phyloP scores from a whole-genome alignment of 2,888 invertebrate species.

The Philaethria dido region DNA sequence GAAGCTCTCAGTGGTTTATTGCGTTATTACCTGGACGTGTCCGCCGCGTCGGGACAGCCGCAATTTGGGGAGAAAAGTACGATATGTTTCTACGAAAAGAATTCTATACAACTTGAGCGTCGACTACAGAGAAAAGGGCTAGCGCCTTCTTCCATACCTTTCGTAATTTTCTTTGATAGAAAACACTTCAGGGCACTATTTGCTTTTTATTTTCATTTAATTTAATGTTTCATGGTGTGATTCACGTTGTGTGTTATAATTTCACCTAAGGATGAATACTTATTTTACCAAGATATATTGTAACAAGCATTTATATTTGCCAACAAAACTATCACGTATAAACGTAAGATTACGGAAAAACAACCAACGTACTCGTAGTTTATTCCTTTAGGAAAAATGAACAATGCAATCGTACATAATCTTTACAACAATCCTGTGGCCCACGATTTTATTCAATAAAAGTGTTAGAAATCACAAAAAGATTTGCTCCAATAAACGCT shows the following conservation, averaged over 20 bases:
- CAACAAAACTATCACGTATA: background rate
- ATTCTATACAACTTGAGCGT: constrained; percentile 73
- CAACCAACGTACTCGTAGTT: background rate
- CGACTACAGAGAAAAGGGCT: constrained; percentile 67
- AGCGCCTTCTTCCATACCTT: constrained; percentile 61
- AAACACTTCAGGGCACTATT: constrained; percentile 69
- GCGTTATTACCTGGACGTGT: constrained; percentile 84
- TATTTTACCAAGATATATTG: background rate
- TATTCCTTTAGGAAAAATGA: constrained; percentile 42
- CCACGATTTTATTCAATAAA: constrained; percentile 70
- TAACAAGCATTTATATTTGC: background rate
- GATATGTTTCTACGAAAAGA: constrained; percentile 79
- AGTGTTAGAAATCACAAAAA: constrained; percentile 66
- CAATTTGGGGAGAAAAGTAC: constrained; percentile 80
- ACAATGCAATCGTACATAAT: constrained; percentile 56
- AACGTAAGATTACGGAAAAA: background rate
- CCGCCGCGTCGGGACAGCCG: constrained; percentile 78
- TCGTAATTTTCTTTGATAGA: constrained; percentile 80
- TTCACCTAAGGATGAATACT: background rate
- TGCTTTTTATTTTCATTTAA: constrained; percentile 74
- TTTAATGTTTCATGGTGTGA: constrained; percentile 68
- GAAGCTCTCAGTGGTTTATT: constrained; percentile 83
- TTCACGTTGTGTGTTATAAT: constrained; percentile 46
- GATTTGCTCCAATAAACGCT: constrained; percentile 75
- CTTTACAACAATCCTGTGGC: constrained; percentile 64